Percentiles rank a stretch among this genome's conserved stretches.
Evolutionary conservation across 2,888 invertebrate genomes (phyloP).

Genomic region (Parapristionchus giblindavisi): DNA sequence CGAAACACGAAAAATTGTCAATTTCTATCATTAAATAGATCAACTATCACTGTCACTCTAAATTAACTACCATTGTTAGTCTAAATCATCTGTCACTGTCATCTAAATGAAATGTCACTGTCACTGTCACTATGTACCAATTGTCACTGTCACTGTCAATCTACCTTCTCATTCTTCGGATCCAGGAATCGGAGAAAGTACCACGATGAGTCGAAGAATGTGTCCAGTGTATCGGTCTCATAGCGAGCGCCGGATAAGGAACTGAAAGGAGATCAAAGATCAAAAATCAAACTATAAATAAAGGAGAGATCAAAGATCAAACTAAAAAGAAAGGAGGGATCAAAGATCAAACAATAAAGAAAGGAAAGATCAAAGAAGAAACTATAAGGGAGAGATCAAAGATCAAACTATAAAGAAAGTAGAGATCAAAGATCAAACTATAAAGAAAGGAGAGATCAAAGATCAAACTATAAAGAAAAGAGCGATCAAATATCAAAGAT

Average conservation of each 20-base stretch:
- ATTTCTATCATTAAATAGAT: no score
- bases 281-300: neutral
- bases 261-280: neutral
- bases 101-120: no score
- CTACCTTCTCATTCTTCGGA: constrained; percentile 79
- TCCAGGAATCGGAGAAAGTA: constrained; percentile 92
- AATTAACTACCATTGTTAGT: no score
- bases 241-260: constrained; percentile 71
- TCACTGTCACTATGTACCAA: neutral
- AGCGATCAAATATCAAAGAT: neutral
- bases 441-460: neutral
- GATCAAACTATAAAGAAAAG: neutral
- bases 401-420: neutral
- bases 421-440: neutral
- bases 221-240: constrained; percentile 98
- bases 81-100: no score
- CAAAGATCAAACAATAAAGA: neutral
- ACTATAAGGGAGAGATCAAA: neutral
- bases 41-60: no score
- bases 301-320: neutral
- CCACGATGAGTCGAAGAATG: constrained; percentile 99
- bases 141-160: constrained; percentile 76
- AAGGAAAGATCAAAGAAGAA: constrained; percentile 1
- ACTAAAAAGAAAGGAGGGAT: neutral
- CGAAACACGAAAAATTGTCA: no score